A percentile compares a stretch with the other conserved stretches of the same genome.
These are phyloP conservation scores for Otolemur garnettii DNA, from an alignment of 2,113 vertebrate genomes.

Conservation along the genomic window DNA sequence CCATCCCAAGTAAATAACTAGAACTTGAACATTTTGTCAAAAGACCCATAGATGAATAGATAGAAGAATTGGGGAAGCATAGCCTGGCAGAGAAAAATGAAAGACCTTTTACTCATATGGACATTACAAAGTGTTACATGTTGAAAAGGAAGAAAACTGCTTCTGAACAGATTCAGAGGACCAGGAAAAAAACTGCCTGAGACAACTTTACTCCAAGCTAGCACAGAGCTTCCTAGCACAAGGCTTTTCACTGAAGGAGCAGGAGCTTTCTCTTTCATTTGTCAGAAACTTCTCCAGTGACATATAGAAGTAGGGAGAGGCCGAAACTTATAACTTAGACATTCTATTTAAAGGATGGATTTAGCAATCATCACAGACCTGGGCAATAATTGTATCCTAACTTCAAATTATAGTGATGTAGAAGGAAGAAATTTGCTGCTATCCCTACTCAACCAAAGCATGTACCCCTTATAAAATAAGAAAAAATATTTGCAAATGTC, in stretches of 20 bases:
- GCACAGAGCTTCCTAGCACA: not conserved
- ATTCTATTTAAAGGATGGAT: not conserved
- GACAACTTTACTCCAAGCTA: not conserved
- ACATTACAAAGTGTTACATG: not conserved
- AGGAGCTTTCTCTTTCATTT: fast-evolving
- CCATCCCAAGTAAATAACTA: too few species aligned
- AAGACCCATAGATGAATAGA: not conserved
- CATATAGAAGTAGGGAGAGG: not conserved
- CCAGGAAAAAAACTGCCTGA: not conserved
- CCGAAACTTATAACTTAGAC: not conserved
- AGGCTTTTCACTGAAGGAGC: not conserved
- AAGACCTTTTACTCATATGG: too few species aligned
- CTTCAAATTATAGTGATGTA: not conserved
- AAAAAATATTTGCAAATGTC: not conserved
- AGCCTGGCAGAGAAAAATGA: not conserved
- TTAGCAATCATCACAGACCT: too few species aligned
- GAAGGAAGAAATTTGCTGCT: not conserved
- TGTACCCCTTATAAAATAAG: fast-evolving
- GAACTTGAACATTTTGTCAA: not conserved
- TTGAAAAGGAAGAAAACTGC: not conserved
- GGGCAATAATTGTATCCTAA: not conserved
- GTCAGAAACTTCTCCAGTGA: not conserved
- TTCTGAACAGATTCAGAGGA: not conserved
- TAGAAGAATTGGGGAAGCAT: not conserved
- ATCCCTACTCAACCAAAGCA: fast-evolving